Percentiles rank a stretch among this genome's conserved stretches.
phyloP scores from a whole-genome alignment of 2,888 invertebrate genomes.

The Leuctra nigra region DNA sequence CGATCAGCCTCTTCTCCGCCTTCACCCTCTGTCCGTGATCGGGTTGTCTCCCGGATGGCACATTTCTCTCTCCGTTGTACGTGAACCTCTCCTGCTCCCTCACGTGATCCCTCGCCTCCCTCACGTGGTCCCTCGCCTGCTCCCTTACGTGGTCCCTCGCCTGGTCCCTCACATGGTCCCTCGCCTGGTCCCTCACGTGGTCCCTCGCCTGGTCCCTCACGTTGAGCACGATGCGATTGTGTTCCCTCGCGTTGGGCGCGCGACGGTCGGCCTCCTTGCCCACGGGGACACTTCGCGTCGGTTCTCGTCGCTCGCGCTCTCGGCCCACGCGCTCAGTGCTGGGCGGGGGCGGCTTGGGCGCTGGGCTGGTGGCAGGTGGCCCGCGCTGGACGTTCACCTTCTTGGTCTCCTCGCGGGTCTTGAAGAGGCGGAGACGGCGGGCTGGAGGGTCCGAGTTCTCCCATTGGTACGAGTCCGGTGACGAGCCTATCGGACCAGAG shows the following conservation, averaged over 20 bases:
- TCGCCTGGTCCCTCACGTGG: slow-evolving; percentile 25
- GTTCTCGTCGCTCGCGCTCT: slow-evolving; percentile 4
- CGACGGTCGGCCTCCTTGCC: slow-evolving; percentile 6
- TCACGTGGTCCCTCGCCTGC: slow-evolving; percentile 21
- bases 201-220: slow-evolving; percentile 24
- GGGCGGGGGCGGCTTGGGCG: slow-evolving; percentile 38
- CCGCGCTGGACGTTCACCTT: slow-evolving; percentile 35
- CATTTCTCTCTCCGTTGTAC: not conserved
- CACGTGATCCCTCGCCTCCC: slow-evolving; percentile 8
- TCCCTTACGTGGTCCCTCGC: slow-evolving; percentile 27
- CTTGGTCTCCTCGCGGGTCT: slow-evolving; percentile 66
- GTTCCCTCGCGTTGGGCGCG: slow-evolving; percentile 22
- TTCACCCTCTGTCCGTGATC: not conserved
- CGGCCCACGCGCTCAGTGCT: not conserved
- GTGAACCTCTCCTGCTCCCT: not conserved
- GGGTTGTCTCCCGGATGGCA: not conserved
- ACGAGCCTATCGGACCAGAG: slow-evolving; percentile 44
- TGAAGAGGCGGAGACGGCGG: slow-evolving; percentile 60
- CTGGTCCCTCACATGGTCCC: slow-evolving; percentile 25
- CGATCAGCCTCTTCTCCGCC: slow-evolving; percentile 6
- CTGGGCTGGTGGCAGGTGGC: slow-evolving; percentile 37
- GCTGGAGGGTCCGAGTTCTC: slow-evolving; percentile 35
- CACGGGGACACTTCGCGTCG: not conserved
- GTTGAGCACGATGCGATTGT: slow-evolving; percentile 4
- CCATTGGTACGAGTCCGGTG: slow-evolving; percentile 50